phyloP scores from a whole-genome alignment of 2,797 vertebrate genomes.

The Syngnathus acus region DNA sequence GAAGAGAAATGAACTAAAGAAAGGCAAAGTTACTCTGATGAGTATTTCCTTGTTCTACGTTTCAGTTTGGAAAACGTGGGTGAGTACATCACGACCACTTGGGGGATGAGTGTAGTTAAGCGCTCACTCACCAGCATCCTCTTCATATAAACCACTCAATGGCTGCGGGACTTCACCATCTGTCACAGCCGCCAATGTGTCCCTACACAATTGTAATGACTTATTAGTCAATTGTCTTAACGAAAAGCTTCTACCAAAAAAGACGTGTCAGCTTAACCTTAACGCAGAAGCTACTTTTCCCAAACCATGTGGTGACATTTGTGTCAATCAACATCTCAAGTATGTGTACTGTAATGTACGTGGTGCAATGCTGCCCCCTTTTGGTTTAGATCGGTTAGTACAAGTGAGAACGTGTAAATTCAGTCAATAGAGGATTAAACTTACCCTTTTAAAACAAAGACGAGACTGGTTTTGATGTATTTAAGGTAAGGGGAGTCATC shows the following conservation, averaged over 20 bases:
- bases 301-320: not conserved
- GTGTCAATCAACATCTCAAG: not conserved
- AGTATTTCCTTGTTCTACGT: too few relatives aligned
- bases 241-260: not conserved
- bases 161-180: slow-evolving; percentile 50
- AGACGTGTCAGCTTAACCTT: not conserved
- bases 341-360: not conserved
- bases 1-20: slow-evolving; percentile 2
- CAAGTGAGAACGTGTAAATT: not conserved
- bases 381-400: not conserved
- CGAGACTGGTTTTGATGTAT: slow-evolving; percentile 74
- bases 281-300: not conserved
- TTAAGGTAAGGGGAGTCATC: slow-evolving; percentile 61
- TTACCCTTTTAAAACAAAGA: slow-evolving; percentile 75
- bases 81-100: too few relatives aligned
- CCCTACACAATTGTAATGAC: slow-evolving; percentile 63
- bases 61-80: too few relatives aligned
- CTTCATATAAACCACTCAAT: slow-evolving; percentile 51
- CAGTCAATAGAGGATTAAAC: slow-evolving; percentile 29
- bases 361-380: not conserved
- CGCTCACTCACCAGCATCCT: slow-evolving; percentile 67
- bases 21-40: not conserved
- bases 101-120: not conserved
- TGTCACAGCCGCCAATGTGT: slow-evolving; percentile 52
- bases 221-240: not conserved